Conservation (phyloP, 1,140 invertebrate genomes). For the Eupristina koningsbergeri region DNA sequence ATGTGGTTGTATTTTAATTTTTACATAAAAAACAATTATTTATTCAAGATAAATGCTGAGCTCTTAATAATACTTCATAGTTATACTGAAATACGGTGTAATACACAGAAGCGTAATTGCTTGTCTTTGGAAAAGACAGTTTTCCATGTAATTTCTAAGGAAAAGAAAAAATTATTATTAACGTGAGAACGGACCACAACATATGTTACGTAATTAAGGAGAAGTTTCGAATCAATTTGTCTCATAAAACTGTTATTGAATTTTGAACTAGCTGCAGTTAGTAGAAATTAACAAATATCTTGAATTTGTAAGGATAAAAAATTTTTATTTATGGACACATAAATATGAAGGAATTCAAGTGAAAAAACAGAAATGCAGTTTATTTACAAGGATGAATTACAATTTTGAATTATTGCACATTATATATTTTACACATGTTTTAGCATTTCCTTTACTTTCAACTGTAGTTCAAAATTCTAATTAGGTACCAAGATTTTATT, state of each 20-base stretch:
- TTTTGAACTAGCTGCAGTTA: not conserved
- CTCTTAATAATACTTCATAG: slow-evolving; percentile 2
- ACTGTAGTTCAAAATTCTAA: not conserved
- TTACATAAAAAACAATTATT: not conserved
- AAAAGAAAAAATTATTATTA: not conserved
- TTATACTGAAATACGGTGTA: not conserved
- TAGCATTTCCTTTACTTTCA: not conserved
- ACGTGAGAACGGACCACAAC: not conserved
- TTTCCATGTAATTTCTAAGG: not conserved
- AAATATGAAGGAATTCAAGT: not conserved
- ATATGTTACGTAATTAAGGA: not conserved
- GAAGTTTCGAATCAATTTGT: not conserved
- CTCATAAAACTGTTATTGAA: not conserved
- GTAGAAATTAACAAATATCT: not conserved
- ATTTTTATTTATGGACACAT: not conserved
- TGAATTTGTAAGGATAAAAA: not conserved
- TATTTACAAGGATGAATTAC: not conserved
- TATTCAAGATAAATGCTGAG: not conserved
- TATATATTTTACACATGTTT: not conserved
- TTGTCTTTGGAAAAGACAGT: not conserved
- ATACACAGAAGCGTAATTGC: not conserved
- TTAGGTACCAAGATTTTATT: not conserved
- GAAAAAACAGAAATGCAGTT: not conserved
- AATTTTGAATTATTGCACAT: not conserved
- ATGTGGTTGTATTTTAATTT: not conserved